These are phyloP conservation scores for Pagrus major DNA, from an alignment of 2,113 vertebrate genomes.

Conservation along the genomic window DNA sequence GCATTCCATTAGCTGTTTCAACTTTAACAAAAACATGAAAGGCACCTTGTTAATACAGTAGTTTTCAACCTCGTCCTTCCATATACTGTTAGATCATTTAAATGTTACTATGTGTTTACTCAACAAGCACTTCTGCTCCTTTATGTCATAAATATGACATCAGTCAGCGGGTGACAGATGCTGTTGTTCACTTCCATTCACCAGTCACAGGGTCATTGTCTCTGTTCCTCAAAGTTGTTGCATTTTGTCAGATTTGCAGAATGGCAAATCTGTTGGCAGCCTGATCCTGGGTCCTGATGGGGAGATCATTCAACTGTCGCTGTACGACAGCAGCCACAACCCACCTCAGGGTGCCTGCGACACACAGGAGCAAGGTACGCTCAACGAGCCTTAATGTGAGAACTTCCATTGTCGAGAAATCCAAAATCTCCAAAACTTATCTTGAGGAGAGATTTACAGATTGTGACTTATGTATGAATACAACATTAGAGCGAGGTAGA, in stretches of 20 bases:
- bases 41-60: too few species aligned
- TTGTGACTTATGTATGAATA: not conserved
- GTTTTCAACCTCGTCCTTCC: not conserved
- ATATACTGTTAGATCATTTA: not conserved
- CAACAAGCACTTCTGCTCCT: not conserved
- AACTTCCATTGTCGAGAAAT: not conserved
- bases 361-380: conserved; percentile 61
- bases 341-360: conserved; percentile 36
- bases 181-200: not conserved
- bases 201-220: not conserved
- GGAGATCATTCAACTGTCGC: conserved; percentile 76
- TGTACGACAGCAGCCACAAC: conserved; percentile 61
- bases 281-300: conserved; percentile 81
- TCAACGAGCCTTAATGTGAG: not conserved
- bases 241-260: conserved; percentile 70
- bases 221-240: not conserved
- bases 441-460: not conserved
- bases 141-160: too few species aligned
- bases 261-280: conserved; percentile 65
- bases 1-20: too few species aligned
- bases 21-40: too few species aligned
- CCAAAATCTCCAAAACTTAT: not conserved
- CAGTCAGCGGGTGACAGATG: not conserved
- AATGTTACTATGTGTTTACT: not conserved
- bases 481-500: not conserved